phyloP scores from a whole-genome alignment of 2,113 vertebrate species.

The Galemys pyrenaicus region DNA sequence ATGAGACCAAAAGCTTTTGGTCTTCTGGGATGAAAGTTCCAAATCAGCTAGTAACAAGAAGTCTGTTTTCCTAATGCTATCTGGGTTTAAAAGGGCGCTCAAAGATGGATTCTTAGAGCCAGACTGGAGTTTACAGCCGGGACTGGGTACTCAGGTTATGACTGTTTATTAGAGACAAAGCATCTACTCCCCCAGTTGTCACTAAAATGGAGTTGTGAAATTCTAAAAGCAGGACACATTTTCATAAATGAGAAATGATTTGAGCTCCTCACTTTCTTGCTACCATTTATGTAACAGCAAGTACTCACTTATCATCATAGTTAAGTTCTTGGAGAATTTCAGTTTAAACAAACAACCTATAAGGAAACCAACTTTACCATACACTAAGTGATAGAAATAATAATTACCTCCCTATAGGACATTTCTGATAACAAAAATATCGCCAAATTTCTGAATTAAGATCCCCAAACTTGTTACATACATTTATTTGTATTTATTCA shows the following conservation, averaged over 20 bases:
- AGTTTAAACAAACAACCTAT: too few species aligned
- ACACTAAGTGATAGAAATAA: too few species aligned
- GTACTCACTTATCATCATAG: too few species aligned
- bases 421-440: background rate
- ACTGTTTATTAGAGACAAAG: background rate
- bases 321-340: too few species aligned
- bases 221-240: background rate
- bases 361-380: too few species aligned
- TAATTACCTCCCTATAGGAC: background rate
- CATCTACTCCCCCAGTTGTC: background rate
- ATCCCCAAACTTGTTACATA: too few species aligned
- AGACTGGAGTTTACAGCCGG: background rate
- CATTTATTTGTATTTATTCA: too few species aligned
- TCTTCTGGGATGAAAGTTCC: background rate
- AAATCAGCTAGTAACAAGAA: background rate
- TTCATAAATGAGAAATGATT: background rate
- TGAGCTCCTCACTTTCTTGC: background rate
- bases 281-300: background rate
- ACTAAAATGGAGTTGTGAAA: background rate
- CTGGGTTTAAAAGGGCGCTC: background rate
- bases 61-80: background rate
- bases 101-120: background rate
- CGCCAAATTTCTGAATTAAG: background rate
- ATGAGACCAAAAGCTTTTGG: background rate
- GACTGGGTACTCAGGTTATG: background rate